Conservation (phyloP, 2,113 vertebrate species). For the Prochilodus magdalenae region DNA sequence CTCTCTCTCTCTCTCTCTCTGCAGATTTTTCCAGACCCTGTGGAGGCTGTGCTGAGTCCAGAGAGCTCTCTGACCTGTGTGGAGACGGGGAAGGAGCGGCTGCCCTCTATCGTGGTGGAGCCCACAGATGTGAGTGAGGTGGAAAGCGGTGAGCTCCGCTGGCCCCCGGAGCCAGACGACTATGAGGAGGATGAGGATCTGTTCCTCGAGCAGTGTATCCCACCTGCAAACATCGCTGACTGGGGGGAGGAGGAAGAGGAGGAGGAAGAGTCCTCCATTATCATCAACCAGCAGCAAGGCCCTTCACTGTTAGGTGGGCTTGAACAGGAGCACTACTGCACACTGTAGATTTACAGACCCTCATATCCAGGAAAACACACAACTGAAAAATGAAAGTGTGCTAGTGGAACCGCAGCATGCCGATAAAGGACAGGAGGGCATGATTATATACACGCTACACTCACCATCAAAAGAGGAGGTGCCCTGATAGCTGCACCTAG, state of each 20-base stretch:
- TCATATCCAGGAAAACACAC: too few relatives aligned
- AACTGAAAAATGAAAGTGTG: too few relatives aligned
- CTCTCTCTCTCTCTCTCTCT: neutral
- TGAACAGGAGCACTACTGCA: too few relatives aligned
- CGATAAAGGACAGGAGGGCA: too few relatives aligned
- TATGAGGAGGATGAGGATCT: conserved; percentile 79
- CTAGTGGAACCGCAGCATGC: too few relatives aligned
- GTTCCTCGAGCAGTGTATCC: conserved; percentile 80
- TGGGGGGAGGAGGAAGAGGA: conserved; percentile 80
- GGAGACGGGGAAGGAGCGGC: conserved; percentile 72
- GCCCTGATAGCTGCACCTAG: too few relatives aligned
- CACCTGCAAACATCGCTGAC: conserved; percentile 78
- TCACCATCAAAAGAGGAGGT: too few relatives aligned
- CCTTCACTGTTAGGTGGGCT: conserved; percentile 73
- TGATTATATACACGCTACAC: too few relatives aligned
- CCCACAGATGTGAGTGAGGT: conserved; percentile 81
- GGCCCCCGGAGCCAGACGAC: conserved; percentile 78
- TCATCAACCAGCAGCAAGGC: conserved; percentile 67
- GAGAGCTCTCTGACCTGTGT: conserved; percentile 60
- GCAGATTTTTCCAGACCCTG: conserved; percentile 82
- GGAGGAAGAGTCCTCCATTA: conserved; percentile 64
- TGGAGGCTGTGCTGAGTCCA: conserved; percentile 66
- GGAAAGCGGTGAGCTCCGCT: conserved; percentile 84
- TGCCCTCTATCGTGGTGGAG: conserved; percentile 84
- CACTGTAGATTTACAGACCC: too few relatives aligned